Evolutionary conservation across 2,888 invertebrate species (phyloP), one percentile per base, ranked within the genome.

Genomic region (Epinotia nisella): DNA sequence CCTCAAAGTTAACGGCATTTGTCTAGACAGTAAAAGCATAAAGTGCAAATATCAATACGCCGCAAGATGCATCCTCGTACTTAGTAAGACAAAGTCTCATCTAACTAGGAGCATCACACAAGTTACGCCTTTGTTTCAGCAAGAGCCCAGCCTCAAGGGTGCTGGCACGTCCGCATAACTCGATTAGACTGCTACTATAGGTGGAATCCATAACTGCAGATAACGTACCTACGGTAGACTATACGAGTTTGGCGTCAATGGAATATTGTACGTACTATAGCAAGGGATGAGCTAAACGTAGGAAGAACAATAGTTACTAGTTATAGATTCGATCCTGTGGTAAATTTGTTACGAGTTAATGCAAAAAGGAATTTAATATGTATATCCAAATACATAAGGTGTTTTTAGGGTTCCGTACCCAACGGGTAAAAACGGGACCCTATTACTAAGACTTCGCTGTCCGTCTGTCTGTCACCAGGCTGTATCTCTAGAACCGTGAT

Each of bases 141-240:
- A 15, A 66, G 10, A 11, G n/a, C 10, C 13, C 21, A 21, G 39
- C 35, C 66, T 41, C 41, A 62, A 45, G 62, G 62, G 66, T 66
- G 58, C 67, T 49, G 49, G 53, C 49, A 72, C 67, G 67, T 68
- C 56, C 72, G 60, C 60, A 60, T 71, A 71, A 72, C 61, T 72
- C 24, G 67, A 72, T 72, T 68, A 68, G 72, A 68, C 67, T 68
- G 66, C 29, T 35, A 45, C 66, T 67, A 24, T 51, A 61, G 17
- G 35, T 17, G 9, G 19, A 65, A 71, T 60, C 67, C 29, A 70
- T 70, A 70, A 11, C 62, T 70, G 55, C 19, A 70, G 56, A 58
- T 59, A 29, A 9, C 29, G 45, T 24, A 35, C 17, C n/a, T 45
- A 19, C 7, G 24, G 45, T 67, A 49, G 29, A 67, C 58, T 59